A percentile compares a stretch with the other conserved stretches of the same genome.
Conservation (phyloP, 2,797 vertebrate species). For the Molossus molossus region DNA sequence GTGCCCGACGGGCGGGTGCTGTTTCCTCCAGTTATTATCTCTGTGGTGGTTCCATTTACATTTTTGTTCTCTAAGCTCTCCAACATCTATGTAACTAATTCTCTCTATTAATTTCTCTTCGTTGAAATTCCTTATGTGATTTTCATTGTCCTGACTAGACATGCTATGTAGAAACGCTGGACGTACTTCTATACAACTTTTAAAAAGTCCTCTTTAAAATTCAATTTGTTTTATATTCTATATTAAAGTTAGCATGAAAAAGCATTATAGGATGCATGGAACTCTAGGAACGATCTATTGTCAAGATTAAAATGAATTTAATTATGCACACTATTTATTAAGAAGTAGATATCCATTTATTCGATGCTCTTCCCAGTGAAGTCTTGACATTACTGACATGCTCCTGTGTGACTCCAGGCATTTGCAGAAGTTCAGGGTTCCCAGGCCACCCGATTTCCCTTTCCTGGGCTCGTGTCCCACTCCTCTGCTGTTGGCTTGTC, state of each 20-base stretch:
- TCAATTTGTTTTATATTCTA: background rate
- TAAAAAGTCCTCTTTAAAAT: background rate
- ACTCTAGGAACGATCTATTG: background rate
- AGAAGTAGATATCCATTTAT: background rate
- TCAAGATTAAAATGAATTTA: background rate
- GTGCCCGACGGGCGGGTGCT: background rate
- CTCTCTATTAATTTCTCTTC: background rate
- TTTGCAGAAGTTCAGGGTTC: background rate
- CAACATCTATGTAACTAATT: background rate
- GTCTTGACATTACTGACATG: too few relatives aligned
- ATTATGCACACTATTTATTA: background rate
- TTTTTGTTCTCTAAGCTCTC: background rate
- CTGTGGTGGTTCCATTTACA: background rate
- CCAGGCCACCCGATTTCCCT: background rate
- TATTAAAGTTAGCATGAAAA: background rate
- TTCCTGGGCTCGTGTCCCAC: background rate
- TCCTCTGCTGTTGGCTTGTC: background rate
- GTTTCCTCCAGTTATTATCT: background rate
- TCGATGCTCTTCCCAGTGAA: background rate
- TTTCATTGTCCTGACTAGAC: background rate
- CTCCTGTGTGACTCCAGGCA: background rate
- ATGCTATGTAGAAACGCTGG: background rate
- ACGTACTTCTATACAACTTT: background rate
- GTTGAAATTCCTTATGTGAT: background rate
- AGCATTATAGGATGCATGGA: background rate